Percentiles rank a stretch among this genome's conserved stretches.
phyloP scores from a whole-genome alignment of 2,113 vertebrate species.

The Labeo rohita region DNA sequence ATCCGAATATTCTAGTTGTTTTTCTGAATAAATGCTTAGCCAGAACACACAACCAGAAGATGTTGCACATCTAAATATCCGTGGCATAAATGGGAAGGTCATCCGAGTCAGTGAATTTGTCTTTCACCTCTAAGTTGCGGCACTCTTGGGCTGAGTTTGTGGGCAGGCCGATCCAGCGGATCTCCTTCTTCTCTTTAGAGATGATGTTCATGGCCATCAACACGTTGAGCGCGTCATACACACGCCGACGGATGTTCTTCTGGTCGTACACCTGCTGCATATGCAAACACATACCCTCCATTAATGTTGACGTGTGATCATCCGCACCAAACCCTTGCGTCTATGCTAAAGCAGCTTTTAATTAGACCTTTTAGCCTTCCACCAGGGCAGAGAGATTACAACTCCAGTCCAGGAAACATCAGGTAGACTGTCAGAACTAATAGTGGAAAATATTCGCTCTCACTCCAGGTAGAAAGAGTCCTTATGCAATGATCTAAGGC shows the following conservation, averaged over 20 bases:
- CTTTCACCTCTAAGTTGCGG: slow-evolving; percentile 83
- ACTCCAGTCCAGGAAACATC: slow-evolving; percentile 4
- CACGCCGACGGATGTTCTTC: slow-evolving; percentile 87
- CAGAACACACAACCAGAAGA: not conserved
- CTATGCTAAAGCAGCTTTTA: slow-evolving; percentile 57
- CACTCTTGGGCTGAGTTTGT: slow-evolving; percentile 89
- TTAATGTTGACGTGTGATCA: not conserved
- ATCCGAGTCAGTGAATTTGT: not conserved
- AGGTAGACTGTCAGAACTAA: slow-evolving; percentile 55
- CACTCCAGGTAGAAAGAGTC: slow-evolving; percentile 1
- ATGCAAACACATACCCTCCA: slow-evolving; percentile 39
- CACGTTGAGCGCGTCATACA: slow-evolving; percentile 88
- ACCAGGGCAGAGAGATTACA: slow-evolving; percentile 55
- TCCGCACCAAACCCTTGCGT: not conserved
- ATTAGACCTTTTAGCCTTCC: slow-evolving; percentile 60
- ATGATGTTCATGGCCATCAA: slow-evolving; percentile 93
- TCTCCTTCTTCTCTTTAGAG: slow-evolving; percentile 90
- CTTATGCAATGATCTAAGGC: not conserved
- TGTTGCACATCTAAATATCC: not conserved
- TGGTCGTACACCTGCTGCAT: slow-evolving; percentile 86
- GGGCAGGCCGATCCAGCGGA: slow-evolving; percentile 86
- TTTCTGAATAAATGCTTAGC: not conserved
- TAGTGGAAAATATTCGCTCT: slow-evolving; percentile 45
- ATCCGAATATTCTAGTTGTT: not conserved
- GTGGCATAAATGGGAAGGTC: not conserved